These are phyloP conservation scores for Calliphora vomitoria DNA, from an alignment of 2,888 invertebrate genomes.

Conservation along the genomic window DNA sequence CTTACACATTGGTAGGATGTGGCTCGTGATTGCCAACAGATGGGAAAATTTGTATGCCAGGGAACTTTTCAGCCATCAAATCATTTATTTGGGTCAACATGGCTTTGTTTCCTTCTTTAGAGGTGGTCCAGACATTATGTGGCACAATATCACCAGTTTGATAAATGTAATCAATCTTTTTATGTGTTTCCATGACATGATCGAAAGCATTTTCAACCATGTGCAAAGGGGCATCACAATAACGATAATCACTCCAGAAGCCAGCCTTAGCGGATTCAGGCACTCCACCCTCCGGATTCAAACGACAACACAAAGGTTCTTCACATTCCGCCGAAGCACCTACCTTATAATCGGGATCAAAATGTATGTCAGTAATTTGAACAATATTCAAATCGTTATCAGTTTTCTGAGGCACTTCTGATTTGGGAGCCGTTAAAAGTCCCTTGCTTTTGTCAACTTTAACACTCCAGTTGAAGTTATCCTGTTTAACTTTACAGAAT, in stretches of 20 bases:
- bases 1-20: constrained; percentile 93
- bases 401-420: constrained; percentile 76
- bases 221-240: constrained; percentile 91
- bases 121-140: constrained; percentile 94
- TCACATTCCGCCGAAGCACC: constrained; percentile 89
- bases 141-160: constrained; percentile 95
- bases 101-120: constrained; percentile 87
- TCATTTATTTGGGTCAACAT: constrained; percentile 86
- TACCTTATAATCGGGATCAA: constrained; percentile 90
- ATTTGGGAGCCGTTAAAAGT: constrained; percentile 78
- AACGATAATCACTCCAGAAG: constrained; percentile 92
- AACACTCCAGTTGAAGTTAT: constrained; percentile 78
- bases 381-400: constrained; percentile 78
- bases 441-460: constrained; percentile 76
- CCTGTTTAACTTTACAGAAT: constrained; percentile 79
- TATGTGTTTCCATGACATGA: constrained; percentile 86
- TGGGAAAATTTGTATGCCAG: constrained; percentile 87
- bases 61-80: constrained; percentile 86
- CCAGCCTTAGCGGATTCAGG: constrained; percentile 86
- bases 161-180: constrained; percentile 89
- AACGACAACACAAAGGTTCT: constrained; percentile 92
- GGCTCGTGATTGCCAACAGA: constrained; percentile 94
- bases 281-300: constrained; percentile 54
- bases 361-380: constrained; percentile 88
- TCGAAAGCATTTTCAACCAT: constrained; percentile 89